Conservation (phyloP, 2,113 vertebrate species). For the Cinclus mexicanus region DNA sequence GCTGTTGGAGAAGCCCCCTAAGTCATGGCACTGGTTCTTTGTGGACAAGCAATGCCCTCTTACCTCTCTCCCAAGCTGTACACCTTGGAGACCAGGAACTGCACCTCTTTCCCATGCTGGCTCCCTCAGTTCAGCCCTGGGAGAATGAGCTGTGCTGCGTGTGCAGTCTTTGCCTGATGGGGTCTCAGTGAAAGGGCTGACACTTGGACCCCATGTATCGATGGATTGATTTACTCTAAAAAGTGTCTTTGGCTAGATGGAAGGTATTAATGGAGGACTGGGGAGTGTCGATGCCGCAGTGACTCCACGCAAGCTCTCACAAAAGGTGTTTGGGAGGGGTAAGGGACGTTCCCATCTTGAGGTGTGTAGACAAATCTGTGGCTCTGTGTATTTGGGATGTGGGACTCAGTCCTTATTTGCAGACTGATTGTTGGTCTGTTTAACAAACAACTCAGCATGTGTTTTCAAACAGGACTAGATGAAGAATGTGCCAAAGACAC, state of each 20-base stretch:
- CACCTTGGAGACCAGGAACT: neutral
- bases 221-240: neutral
- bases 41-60: neutral
- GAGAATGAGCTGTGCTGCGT: neutral
- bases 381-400: neutral
- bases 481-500: neutral
- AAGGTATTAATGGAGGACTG: neutral
- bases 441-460: neutral
- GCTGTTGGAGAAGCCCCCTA: neutral
- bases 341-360: neutral
- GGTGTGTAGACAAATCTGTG: neutral
- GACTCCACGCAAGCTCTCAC: neutral
- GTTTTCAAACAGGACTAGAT: neutral
- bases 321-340: neutral
- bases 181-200: neutral
- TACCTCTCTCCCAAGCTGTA: neutral
- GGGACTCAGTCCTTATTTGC: neutral
- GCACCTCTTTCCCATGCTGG: neutral
- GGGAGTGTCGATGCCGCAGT: neutral
- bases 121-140: neutral
- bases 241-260: neutral
- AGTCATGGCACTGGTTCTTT: neutral
- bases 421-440: neutral
- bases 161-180: fast-evolving
- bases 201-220: neutral